Evolutionary conservation across 2,797 vertebrate species (phyloP).

Genomic region (Acipenser ruthenus): DNA sequence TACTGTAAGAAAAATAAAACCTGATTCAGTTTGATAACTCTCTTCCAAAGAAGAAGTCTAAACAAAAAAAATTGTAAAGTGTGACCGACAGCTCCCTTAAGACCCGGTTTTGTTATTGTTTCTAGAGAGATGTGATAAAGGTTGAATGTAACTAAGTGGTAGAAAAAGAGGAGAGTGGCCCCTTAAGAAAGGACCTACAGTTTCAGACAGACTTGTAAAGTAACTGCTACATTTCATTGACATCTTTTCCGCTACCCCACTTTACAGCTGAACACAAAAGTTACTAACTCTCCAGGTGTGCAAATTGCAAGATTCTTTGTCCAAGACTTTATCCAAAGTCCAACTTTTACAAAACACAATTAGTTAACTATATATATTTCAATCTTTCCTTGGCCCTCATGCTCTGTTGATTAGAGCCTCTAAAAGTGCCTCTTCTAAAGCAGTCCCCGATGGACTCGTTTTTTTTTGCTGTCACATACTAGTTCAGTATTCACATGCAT

Average conservation of each 20-base stretch:
- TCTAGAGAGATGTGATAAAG: background rate
- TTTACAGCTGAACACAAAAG: slow-evolving; percentile 59
- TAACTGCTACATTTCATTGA: slow-evolving; percentile 83
- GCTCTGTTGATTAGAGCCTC: background rate
- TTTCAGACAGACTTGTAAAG: slow-evolving; percentile 71
- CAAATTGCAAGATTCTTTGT: slow-evolving; percentile 94
- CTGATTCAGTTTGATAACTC: slow-evolving; percentile 21
- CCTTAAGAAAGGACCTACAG: slow-evolving; percentile 53
- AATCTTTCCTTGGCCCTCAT: slow-evolving; percentile 54
- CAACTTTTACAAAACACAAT: slow-evolving; percentile 60
- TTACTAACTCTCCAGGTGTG: slow-evolving; percentile 87
- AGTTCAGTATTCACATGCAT: slow-evolving; percentile 69
- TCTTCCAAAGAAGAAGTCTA: slow-evolving; percentile 34
- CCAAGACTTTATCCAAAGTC: slow-evolving; percentile 56
- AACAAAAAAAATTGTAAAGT: slow-evolving; percentile 28
- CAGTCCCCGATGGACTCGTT: slow-evolving; percentile 55
- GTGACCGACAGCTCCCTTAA: slow-evolving; percentile 12
- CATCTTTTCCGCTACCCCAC: slow-evolving; percentile 57
- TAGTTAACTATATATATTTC: slow-evolving; percentile 23
- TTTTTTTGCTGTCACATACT: slow-evolving; percentile 50
- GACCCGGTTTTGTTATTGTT: slow-evolving; percentile 5
- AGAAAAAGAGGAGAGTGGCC: slow-evolving; percentile 42
- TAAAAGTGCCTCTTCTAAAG: slow-evolving; percentile 68
- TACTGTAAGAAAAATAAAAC: slow-evolving; percentile 7
- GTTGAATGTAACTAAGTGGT: slow-evolving; percentile 2